Percentiles rank a stretch among this genome's conserved stretches.
Conservation (phyloP, 2,888 invertebrate genomes). For the Sthenelais limicola region DNA sequence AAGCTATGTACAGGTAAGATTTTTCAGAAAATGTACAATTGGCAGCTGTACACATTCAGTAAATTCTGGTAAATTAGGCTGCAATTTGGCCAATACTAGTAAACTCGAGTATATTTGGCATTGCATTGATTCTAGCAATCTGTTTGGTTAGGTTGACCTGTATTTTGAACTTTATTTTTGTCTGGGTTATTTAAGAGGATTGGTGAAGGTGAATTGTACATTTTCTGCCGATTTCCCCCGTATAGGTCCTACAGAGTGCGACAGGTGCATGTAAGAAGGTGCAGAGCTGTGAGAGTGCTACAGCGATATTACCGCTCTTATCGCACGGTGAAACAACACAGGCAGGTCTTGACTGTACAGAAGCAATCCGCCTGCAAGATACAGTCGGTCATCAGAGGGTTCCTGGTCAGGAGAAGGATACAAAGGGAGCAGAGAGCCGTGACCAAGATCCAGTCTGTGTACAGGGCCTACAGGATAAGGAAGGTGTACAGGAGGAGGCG, state of each 20-base stretch:
- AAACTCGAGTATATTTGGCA: no score
- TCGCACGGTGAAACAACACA: background rate
- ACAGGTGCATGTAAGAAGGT: background rate
- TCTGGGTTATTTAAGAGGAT: no score
- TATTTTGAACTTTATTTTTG: no score
- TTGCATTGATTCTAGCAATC: no score
- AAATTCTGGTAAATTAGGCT: no score
- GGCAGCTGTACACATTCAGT: no score
- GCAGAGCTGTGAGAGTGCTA: background rate
- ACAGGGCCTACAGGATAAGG: background rate
- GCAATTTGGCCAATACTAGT: no score
- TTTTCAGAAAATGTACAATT: no score
- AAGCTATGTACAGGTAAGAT: background rate
- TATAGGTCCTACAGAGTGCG: no score
- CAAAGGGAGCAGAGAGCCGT: slow-evolving; percentile 13
- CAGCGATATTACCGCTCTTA: background rate
- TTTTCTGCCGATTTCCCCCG: no score
- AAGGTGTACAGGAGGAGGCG: slow-evolving; percentile 19
- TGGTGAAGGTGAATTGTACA: no score
- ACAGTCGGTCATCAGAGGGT: background rate
- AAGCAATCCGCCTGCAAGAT: background rate
- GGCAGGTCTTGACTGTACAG: background rate
- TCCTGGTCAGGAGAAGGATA: background rate
- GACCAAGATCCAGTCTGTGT: slow-evolving; percentile 6
- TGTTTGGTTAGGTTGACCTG: no score